Evolutionary conservation across 2,113 vertebrate species (phyloP), one percentile per base, ranked within the genome.

Genomic region (Syrrhaptes paradoxus): DNA sequence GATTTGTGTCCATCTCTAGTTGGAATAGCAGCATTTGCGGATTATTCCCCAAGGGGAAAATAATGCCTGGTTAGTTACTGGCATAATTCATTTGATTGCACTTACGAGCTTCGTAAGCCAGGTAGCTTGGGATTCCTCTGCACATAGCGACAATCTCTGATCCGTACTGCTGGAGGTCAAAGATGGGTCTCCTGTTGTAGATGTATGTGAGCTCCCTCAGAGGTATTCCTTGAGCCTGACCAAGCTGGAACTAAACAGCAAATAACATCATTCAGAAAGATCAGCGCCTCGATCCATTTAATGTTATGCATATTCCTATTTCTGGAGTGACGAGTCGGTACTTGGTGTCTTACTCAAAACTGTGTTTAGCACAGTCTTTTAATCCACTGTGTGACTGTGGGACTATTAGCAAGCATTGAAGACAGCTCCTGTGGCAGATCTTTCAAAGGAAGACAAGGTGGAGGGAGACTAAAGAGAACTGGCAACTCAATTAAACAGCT

Each of bases 111-210:
- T 72, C 41, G 21, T 28, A 13, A n/a, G 82, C 34, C 5, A 26
- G 0, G 8, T 31, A 72, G 22, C 46, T 38, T 28, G 13, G 5
- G 46, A 66, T 3, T 31, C 77, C 59, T 7, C 10, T 34, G 83
- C 78, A 91, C 83, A 87, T 72, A 18, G 5, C 0, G 2, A 12
- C 25, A 54, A 73, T 34, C 1, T 66, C 36, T 15, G 6, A 2
- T 26, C 87, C 54, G 0, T 87, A 94, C 19, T 52, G 7, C 14
- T 4, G 3, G 61, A 91, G 54, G 32, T 79, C 32, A 15, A 0
- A 4, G 66, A 63, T 2, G 1, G 3, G 18, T 79, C 9, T 52
- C 8, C 3, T 26, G 43, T 11, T 2, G 16, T 54, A 4, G 28
- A 38, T 0, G 29, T 36, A 89, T 13, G 24, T 52, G 17, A 89